Evolutionary conservation across 2,888 invertebrate genomes (phyloP).

Genomic region (Torymus auratus): DNA sequence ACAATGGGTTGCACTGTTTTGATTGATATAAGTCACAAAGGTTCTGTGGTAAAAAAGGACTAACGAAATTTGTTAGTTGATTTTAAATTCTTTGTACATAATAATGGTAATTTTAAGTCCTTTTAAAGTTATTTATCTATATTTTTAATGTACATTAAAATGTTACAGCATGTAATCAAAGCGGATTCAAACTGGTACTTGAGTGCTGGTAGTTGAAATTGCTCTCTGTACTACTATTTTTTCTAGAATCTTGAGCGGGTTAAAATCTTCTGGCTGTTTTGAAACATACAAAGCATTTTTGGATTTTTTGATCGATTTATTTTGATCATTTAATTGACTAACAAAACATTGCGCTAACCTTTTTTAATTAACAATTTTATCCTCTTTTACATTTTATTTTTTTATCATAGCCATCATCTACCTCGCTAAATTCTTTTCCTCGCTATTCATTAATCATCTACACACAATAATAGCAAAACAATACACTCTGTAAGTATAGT

Average conservation of each 20-base stretch:
- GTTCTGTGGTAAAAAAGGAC: conserved; percentile 36
- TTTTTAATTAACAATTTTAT: conserved; percentile 49
- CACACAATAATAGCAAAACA: conserved; percentile 60
- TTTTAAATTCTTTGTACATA: conserved; percentile 50
- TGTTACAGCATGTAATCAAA: conserved; percentile 74
- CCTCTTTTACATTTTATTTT: conserved; percentile 47
- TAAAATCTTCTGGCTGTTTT: conserved; percentile 51
- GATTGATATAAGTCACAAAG: conserved; percentile 42
- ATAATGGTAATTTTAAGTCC: conserved; percentile 28
- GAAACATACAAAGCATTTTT: conserved; percentile 50
- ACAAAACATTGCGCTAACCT: conserved; percentile 44
- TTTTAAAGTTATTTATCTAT: conserved; percentile 53
- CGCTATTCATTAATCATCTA: conserved; percentile 60
- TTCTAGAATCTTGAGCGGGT: conserved; percentile 54
- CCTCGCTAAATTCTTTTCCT: conserved; percentile 50
- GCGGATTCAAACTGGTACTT: conserved; percentile 67
- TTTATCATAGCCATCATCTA: conserved; percentile 42
- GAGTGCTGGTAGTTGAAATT: conserved; percentile 64
- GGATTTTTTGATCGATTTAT: conserved; percentile 30
- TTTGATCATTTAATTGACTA: conserved; percentile 39
- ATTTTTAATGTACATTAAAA: conserved; percentile 68
- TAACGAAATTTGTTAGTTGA: conserved; percentile 40
- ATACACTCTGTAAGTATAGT: conserved; percentile 61
- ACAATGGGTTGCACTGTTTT: conserved; percentile 53
- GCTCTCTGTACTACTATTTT: conserved; percentile 57